Base-by-base conservation (phyloP, 2,113 vertebrate species). In the Pampusana beccarii region DNA sequence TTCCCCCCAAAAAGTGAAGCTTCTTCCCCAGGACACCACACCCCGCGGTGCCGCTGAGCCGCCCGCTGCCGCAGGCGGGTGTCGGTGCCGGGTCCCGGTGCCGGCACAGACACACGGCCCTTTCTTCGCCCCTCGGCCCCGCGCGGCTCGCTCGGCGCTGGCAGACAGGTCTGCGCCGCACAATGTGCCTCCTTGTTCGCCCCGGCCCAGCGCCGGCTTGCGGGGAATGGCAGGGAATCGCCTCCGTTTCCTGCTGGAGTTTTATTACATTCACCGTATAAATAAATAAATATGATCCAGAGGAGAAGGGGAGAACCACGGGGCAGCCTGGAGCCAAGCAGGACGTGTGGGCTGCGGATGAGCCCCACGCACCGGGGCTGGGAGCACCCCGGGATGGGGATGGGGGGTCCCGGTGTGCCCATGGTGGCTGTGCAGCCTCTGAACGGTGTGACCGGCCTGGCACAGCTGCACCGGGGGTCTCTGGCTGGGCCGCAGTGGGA, bases 191-290 rank as follows among this genome's bases (percentile, higher is more conserved):
- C 97, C 97, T 97, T 97, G 97, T 97, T 96, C 83, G 1, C 62
- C 87, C 54, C 20, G 0, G 82, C 80, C 77, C 88, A 26, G 92
- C 84, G 85, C 92, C 8, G 79, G 84, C 96, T 93, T 94, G 84
- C 5, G 62, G 91, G 95, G 96, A 97, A 97, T 90, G 96, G 96
- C 96, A 95, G 95, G 86, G 96, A 97, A 97, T 96, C 94, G 94
- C 97, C 96, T 96, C 97, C 92, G 67, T 97, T 97, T 97, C 97
- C 97, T 97, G 97, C 82, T 58, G 88, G 95, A 82, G 95, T 96
- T 97, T 97, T 97, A 97, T 97, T 97, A 97, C 97, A 92, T 77
- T 93, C 94, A 91, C 90, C 33, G n/a, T 94, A 96, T 93, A 97
- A 97, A 96, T 97, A 97, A 97, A 97, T 95, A 97, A 97, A 97